These are phyloP conservation scores for Parauchenoglanis ngamensis DNA, from an alignment of 2,797 vertebrate species.

Conservation along the genomic window DNA sequence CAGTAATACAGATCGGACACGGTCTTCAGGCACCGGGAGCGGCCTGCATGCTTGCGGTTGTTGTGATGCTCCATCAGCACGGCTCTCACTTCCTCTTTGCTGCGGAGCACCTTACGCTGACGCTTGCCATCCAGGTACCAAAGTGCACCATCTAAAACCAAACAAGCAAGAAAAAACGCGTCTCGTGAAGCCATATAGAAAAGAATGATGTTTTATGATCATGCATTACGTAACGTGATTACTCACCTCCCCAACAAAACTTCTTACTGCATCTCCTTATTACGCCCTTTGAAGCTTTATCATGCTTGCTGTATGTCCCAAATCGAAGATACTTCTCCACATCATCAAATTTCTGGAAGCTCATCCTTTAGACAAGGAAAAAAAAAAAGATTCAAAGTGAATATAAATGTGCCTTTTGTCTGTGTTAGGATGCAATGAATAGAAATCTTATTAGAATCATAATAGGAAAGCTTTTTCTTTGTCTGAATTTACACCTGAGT, in stretches of 20 bases:
- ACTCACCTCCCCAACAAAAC: constrained; percentile 42
- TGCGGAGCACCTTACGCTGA: constrained; percentile 66
- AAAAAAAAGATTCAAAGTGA: neutral
- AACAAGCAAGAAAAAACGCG: neutral
- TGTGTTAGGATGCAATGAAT: neutral
- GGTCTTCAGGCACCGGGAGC: constrained; percentile 59
- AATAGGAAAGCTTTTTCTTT: neutral
- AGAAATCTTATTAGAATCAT: neutral
- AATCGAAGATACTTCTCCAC: constrained; percentile 48
- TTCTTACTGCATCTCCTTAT: constrained; percentile 45
- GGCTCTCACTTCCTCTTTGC: constrained; percentile 66
- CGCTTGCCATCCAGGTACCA: constrained; percentile 64
- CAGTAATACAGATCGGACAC: constrained; percentile 67
- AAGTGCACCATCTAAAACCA: constrained; percentile 63
- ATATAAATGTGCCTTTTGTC: neutral
- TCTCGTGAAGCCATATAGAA: neutral
- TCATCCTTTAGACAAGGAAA: constrained; percentile 16
- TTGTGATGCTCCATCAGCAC: constrained; percentile 69
- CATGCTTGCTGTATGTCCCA: constrained; percentile 21
- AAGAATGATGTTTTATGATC: neutral
- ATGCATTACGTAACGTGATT: neutral
- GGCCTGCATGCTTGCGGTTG: constrained; percentile 64
- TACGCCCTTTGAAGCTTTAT: constrained; percentile 30
- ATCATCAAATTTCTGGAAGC: constrained; percentile 37
- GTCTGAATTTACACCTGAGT: neutral